Evolutionary conservation across 2,888 invertebrate species (phyloP).

Genomic region (Xestia rhomboidea): DNA sequence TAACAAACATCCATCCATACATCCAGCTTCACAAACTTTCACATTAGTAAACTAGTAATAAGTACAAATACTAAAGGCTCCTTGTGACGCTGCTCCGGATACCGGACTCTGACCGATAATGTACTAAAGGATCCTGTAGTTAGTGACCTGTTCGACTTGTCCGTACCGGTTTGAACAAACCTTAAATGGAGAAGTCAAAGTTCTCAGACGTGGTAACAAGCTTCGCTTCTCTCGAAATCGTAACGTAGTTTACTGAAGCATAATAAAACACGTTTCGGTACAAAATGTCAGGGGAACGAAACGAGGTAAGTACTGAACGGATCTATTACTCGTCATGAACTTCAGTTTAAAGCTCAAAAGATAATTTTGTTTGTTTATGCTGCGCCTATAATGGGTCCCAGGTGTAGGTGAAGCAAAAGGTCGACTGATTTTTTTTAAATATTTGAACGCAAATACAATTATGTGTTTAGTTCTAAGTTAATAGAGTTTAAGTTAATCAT

Average conservation of each 20-base stretch:
- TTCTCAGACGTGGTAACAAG: background rate
- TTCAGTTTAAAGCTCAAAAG: conserved; percentile 66
- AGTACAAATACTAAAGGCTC: too few relatives aligned
- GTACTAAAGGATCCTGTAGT: too few relatives aligned
- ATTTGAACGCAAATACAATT: background rate
- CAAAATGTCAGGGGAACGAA: conserved; percentile 36
- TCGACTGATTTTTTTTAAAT: background rate
- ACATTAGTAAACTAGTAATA: too few relatives aligned
- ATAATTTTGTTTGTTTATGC: conserved; percentile 69
- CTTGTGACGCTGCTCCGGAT: too few relatives aligned
- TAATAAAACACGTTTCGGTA: conserved; percentile 42
- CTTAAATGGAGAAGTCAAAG: background rate
- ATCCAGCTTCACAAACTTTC: too few relatives aligned
- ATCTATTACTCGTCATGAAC: conserved; percentile 63
- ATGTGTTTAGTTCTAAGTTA: too few relatives aligned
- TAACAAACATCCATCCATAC: too few relatives aligned
- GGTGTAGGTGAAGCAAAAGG: conserved; percentile 1
- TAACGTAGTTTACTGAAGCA: conserved; percentile 10
- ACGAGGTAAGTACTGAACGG: conserved; percentile 47
- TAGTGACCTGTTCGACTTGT: too few relatives aligned
- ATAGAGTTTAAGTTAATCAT: too few relatives aligned
- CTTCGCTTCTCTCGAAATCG: background rate
- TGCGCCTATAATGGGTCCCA: conserved; percentile 42
- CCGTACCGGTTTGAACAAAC: too few relatives aligned
- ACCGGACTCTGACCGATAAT: too few relatives aligned